Evolutionary conservation across 2,888 invertebrate species (phyloP), one percentile per base, ranked within the genome.

Genomic region (Lucinisca nassula): DNA sequence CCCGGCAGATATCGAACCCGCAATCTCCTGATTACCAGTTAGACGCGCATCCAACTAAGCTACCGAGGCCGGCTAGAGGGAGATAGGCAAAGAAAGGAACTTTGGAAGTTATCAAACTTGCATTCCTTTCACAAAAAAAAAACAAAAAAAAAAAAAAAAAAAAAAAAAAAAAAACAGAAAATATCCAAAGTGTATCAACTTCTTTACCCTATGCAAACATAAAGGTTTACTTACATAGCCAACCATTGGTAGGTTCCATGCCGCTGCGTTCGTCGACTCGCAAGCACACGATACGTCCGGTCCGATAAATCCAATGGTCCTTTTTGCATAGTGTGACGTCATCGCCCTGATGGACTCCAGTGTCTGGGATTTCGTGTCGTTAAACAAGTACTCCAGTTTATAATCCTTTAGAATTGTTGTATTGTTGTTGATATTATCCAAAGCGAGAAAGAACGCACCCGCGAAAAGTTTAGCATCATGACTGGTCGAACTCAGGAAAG

Each of bases 141-240:
- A n/a, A n/a, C n/a, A n/a, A n/a, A n/a, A n/a, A n/a, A n/a, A n/a
- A n/a, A n/a, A n/a, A n/a, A n/a, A n/a, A n/a, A n/a, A n/a, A n/a
- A n/a, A n/a, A n/a, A n/a, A n/a, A n/a, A n/a, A n/a, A n/a, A n/a
- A n/a, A n/a, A n/a, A n/a, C n/a, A n/a, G n/a, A n/a, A n/a, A n/a
- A n/a, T n/a, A n/a, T n/a, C n/a, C n/a, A n/a, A n/a, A n/a, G n/a
- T n/a, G n/a, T n/a, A n/a, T n/a, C n/a, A n/a, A n/a, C n/a, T n/a
- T n/a, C n/a, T n/a, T n/a, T n/a, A n/a, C n/a, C n/a, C n/a, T n/a
- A n/a, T n/a, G n/a, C n/a, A n/a, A n/a, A n/a, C n/a, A n/a, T n/a
- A n/a, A n/a, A n/a, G n/a, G n/a, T n/a, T n/a, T 58, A 98, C 99
- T 98, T 97, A 99, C 99, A 97, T 99, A 99, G 95, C 98, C 98